A percentile compares a stretch with the other conserved stretches of the same genome.
phyloP scores from a whole-genome alignment of 2,888 invertebrate species.

The Sarcophaga subvicina region DNA sequence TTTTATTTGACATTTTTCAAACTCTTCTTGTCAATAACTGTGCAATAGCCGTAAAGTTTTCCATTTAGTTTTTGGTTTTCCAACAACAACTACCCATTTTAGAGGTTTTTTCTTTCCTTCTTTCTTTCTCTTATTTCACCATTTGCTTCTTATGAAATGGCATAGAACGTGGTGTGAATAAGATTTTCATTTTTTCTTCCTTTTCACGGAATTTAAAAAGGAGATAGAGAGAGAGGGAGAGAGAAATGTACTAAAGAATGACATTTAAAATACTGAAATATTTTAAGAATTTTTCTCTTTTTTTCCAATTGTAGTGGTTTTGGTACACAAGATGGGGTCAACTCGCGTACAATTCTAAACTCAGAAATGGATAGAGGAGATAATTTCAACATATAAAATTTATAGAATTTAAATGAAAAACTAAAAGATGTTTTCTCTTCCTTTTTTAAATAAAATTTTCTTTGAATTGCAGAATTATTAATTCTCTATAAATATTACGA shows the following conservation, averaged over 20 bases:
- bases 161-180: conserved; percentile 49
- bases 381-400: conserved; percentile 39
- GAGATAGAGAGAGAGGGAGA: background rate
- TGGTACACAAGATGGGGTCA: background rate
- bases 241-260: background rate
- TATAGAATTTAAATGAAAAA: conserved; percentile 41
- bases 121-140: background rate
- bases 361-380: background rate
- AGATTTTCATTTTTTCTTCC: conserved; percentile 14
- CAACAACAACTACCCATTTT: no score
- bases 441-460: no score
- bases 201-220: background rate
- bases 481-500: no score
- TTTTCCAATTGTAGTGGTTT: background rate
- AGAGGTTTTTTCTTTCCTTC: conserved; percentile 5
- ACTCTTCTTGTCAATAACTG: conserved; percentile 62
- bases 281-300: conserved; percentile 1
- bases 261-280: background rate
- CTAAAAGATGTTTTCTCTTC: background rate
- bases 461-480: no score
- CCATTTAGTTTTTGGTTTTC: conserved; percentile 35
- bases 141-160: no score
- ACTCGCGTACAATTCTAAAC: background rate
- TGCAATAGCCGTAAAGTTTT: conserved; percentile 67
- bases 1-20: conserved; percentile 60